Base-by-base conservation (phyloP, 2,113 vertebrate species). In the Mastomys natalensis region DNA sequence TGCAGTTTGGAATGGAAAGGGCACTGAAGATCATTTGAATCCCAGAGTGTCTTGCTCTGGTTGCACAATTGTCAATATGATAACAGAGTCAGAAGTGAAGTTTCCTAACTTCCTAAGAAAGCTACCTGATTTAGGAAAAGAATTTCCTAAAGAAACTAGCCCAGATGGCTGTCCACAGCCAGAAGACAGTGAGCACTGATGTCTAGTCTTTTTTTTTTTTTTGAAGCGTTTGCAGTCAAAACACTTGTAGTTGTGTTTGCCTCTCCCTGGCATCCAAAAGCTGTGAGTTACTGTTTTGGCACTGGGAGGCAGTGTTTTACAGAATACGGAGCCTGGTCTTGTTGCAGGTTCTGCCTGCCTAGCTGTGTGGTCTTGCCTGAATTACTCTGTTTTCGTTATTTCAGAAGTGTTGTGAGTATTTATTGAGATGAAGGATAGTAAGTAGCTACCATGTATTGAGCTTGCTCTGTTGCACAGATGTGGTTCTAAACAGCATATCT, bases 301-400 rank as follows among this genome's bases (percentile, higher is more conserved):
- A 91, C 92, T 84, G 29, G 91, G 96, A 74, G 94, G 97, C 95
- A 93, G 92, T 95, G 73, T 89, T 82, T 89, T 89, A 21, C 80
- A 34, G 72, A 73, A 37, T 19, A 76, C 37, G 1, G n/a, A 90
- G 40, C 48, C 78, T 68, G 84, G 4, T 26, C 76, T 93, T 80
- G 19, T 21, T 43, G 53, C 66, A 31, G 80, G 43, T 66, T 95
- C 22, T 89, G 34, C 26, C 92, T 94, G 76, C 53, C 89, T 86
- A 73, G 6, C 73, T 58, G 0, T 43, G 45, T 0, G 3, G 4
- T 78, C 70, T 88, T 88, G 45, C 19, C 64, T 22, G 3, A 92
- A 8, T 90, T 43, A 21, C 60, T 96, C 96, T 5, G 43, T 88
- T 93, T 93, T 93, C 48, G 1, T 74, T 73, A 34, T 90, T 91